Conservation (phyloP, 2,113 vertebrate genomes). For the Colossoma macropomum region DNA sequence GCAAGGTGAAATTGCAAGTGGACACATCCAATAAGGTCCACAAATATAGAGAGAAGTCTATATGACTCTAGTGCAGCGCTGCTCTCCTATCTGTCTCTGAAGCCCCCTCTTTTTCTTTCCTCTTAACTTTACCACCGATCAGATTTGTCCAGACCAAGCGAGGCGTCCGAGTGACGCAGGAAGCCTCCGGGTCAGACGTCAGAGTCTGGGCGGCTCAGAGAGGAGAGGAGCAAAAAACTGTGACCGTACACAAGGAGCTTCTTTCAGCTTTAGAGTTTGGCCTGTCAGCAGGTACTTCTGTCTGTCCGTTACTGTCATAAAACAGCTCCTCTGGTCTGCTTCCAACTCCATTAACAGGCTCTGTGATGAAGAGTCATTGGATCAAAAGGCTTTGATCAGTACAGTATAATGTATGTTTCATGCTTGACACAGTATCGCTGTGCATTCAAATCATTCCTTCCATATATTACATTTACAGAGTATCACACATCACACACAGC, state of each 20-base stretch:
- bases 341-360: neutral
- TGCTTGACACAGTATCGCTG: neutral
- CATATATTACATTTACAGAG: neutral
- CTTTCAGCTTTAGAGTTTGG: constrained; percentile 32
- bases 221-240: neutral
- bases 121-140: neutral
- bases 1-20: too few species aligned
- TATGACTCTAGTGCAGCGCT: neutral
- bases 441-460: neutral
- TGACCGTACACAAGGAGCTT: constrained; percentile 42
- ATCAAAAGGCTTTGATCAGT: neutral
- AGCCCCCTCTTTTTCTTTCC: neutral
- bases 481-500: too few species aligned
- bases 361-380: neutral
- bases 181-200: neutral
- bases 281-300: constrained; percentile 40
- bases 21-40: neutral
- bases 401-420: neutral
- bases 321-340: neutral
- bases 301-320: constrained; percentile 17
- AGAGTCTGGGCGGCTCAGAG: neutral
- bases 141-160: neutral
- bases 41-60: neutral
- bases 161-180: constrained; percentile 34
- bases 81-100: neutral